Percentiles rank a stretch among this genome's conserved stretches.
Conservation (phyloP, 2,113 vertebrate genomes). For the Catharus fuscescens region DNA sequence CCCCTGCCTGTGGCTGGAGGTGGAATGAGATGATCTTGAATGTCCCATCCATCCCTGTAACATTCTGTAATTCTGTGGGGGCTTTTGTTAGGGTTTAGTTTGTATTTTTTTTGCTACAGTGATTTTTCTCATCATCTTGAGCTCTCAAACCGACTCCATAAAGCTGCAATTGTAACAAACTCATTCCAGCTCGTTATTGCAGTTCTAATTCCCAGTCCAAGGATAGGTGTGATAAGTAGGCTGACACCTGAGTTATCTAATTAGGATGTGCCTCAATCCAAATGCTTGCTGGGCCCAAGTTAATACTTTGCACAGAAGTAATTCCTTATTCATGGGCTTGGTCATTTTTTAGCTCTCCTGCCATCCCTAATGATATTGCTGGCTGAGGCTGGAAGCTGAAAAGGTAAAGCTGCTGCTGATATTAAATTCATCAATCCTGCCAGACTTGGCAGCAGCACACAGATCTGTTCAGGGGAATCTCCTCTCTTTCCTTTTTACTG, state of each 20-base stretch:
- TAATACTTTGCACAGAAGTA: conserved; percentile 19
- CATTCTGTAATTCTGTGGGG: not conserved
- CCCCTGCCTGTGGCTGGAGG: not conserved
- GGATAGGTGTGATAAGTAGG: not conserved
- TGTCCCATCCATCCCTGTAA: not conserved
- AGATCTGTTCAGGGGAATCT: not conserved
- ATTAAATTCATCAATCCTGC: conserved; percentile 36
- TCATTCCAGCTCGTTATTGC: not conserved
- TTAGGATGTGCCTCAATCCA: not conserved
- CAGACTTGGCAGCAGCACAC: conserved; percentile 1
- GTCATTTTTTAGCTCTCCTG: conserved; percentile 19
- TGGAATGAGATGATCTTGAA: not conserved
- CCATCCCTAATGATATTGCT: not conserved
- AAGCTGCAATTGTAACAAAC: not conserved
- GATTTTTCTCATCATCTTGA: not conserved
- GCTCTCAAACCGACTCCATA: not conserved
- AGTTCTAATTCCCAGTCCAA: not conserved
- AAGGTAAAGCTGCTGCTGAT: conserved; percentile 38
- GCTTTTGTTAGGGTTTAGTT: not conserved
- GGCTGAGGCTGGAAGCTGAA: not conserved
- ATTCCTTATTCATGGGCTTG: conserved; percentile 32
- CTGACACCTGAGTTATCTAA: not conserved
- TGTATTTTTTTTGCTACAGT: not conserved
- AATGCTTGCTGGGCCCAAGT: not conserved
- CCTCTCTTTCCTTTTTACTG: not conserved